Evolutionary conservation across 2,888 invertebrate species (phyloP).

Genomic region (Yponomeuta plumbellus): DNA sequence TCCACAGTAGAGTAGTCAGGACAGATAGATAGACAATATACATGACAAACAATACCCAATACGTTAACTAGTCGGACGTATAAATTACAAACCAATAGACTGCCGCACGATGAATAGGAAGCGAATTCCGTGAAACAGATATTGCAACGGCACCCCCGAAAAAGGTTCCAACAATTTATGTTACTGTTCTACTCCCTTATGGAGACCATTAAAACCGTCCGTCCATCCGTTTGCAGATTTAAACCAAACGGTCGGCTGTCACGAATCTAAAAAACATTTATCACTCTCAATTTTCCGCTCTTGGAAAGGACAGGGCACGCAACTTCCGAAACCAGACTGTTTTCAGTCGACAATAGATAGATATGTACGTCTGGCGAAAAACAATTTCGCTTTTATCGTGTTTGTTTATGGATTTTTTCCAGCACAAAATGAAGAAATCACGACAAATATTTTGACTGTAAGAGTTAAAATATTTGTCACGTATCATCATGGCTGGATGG

Average conservation of each 20-base stretch:
- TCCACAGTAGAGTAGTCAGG: too few species aligned
- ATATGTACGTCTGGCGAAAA: not conserved
- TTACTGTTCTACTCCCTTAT: conserved; percentile 55
- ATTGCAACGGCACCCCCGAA: conserved; percentile 33
- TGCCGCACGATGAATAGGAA: conserved; percentile 32
- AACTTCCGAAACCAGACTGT: not conserved
- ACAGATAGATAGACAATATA: not conserved
- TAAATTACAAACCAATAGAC: conserved; percentile 60
- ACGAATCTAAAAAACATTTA: conserved; percentile 60
- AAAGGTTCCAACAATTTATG: conserved; percentile 51
- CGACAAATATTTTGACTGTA: too few species aligned
- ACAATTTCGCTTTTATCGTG: not conserved
- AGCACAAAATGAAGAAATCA: too few species aligned
- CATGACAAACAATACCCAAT: conserved; percentile 1
- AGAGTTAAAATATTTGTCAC: too few species aligned
- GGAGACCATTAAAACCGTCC: conserved; percentile 62
- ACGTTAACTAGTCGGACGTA: conserved; percentile 36
- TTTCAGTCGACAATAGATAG: not conserved
- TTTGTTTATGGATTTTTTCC: too few species aligned
- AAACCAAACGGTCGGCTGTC: conserved; percentile 54
- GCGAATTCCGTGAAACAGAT: conserved; percentile 50
- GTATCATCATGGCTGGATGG: too few species aligned
- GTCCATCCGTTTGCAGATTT: conserved; percentile 61
- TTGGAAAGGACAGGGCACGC: not conserved
- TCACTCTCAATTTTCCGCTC: conserved; percentile 39